phyloP scores from a whole-genome alignment of 2,888 invertebrate species.

The Drosophila melanocephala region DNA sequence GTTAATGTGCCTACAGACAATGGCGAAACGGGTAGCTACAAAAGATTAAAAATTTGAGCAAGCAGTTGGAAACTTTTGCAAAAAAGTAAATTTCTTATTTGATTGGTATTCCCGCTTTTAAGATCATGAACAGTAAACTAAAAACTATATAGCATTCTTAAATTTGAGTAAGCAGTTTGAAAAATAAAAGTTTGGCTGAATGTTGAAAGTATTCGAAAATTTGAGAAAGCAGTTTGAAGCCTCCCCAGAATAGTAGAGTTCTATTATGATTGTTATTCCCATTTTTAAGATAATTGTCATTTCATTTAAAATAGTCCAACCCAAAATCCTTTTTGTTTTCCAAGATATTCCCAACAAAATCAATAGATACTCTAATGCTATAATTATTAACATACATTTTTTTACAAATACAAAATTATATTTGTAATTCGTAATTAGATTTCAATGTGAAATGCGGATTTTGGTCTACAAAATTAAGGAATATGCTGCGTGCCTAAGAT shows the following conservation, averaged over 20 bases:
- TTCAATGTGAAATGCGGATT: not conserved
- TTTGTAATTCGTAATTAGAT: not conserved
- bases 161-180: not conserved
- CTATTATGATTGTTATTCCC: not conserved
- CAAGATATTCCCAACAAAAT: not conserved
- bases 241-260: not conserved
- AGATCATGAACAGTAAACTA: not conserved
- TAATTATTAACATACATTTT: not conserved
- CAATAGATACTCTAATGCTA: not conserved
- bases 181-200: not conserved
- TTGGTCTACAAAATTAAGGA: not conserved
- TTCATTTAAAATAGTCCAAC: not conserved
- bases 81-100: no score
- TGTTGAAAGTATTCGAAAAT: not conserved
- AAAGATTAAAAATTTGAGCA: not conserved
- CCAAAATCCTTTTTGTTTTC: not conserved
- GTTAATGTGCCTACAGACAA: slow-evolving; percentile 69
- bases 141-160: not conserved
- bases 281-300: not conserved
- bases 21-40: slow-evolving; percentile 37
- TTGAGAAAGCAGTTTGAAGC: not conserved
- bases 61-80: not conserved
- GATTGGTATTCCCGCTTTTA: not conserved
- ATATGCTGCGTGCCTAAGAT: not conserved
- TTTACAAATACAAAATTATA: not conserved